A percentile compares a stretch with the other conserved stretches of the same genome.
These are phyloP conservation scores for Hirtodrosophila confusa DNA, from an alignment of 2,888 invertebrate species.

Conservation along the genomic window DNA sequence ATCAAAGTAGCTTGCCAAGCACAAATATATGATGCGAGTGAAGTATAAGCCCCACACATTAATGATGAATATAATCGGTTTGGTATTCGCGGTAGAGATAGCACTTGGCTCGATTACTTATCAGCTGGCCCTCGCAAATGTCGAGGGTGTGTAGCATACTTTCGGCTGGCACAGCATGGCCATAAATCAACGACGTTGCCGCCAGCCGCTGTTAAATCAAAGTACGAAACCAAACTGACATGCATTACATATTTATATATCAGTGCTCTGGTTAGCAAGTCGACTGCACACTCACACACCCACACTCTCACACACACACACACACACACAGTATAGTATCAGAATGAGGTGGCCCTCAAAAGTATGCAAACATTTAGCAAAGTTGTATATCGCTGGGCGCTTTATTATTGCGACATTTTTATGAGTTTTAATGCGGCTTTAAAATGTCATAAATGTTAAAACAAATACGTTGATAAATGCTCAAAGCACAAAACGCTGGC, in stretches of 20 bases:
- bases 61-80: background rate
- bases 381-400: slow-evolving; percentile 38
- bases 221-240: slow-evolving; percentile 74
- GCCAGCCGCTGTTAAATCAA: slow-evolving; percentile 68
- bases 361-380: slow-evolving; percentile 53
- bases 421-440: slow-evolving; percentile 64
- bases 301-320: slow-evolving; percentile 1
- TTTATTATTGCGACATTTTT: slow-evolving; percentile 58
- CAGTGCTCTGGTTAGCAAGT: slow-evolving; percentile 54
- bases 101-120: background rate
- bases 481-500: slow-evolving; percentile 11
- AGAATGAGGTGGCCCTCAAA: slow-evolving; percentile 25
- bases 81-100: background rate
- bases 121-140: slow-evolving; percentile 10
- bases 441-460: slow-evolving; percentile 70
- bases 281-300: slow-evolving; percentile 37
- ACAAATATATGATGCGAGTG: no score
- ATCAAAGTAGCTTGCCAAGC: no score
- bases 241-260: slow-evolving; percentile 71
- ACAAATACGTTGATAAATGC: slow-evolving; percentile 58
- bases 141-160: slow-evolving; percentile 31
- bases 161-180: slow-evolving; percentile 33
- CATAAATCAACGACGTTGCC: slow-evolving; percentile 65
- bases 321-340: slow-evolving; percentile 2
- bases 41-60: background rate